Conservation (phyloP, 2,888 invertebrate species). For the Tenthredo distinguenda region DNA sequence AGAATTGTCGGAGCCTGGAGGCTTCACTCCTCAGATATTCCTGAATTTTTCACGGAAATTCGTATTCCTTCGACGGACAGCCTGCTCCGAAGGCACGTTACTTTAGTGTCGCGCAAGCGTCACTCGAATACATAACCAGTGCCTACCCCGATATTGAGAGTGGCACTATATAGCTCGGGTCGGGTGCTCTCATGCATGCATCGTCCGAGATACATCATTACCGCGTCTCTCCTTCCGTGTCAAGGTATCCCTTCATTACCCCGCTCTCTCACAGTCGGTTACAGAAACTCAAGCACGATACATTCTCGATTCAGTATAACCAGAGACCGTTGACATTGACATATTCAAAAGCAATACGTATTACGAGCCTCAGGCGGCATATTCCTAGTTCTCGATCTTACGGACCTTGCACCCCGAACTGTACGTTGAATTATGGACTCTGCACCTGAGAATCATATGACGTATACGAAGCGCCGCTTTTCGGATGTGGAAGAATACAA, state of each 20-base stretch:
- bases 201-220: background rate
- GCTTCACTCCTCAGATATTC: background rate
- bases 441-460: too few species aligned
- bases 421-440: too few species aligned
- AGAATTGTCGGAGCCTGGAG: background rate
- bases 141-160: background rate
- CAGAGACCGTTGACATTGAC: background rate
- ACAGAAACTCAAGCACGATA: background rate
- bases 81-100: background rate
- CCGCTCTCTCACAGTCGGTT: background rate
- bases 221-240: background rate
- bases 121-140: background rate
- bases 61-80: background rate
- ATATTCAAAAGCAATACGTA: background rate
- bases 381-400: background rate
- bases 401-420: too few species aligned
- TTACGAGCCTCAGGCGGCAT: background rate
- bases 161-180: background rate
- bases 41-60: background rate
- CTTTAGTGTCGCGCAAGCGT: too few species aligned
- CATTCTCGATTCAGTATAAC: background rate
- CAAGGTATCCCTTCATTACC: background rate
- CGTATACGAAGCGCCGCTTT: too few species aligned
- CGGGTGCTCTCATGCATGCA: background rate
- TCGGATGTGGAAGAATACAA: background rate